phyloP scores from a whole-genome alignment of 2,113 vertebrate genomes.

The Balaeniceps rex region DNA sequence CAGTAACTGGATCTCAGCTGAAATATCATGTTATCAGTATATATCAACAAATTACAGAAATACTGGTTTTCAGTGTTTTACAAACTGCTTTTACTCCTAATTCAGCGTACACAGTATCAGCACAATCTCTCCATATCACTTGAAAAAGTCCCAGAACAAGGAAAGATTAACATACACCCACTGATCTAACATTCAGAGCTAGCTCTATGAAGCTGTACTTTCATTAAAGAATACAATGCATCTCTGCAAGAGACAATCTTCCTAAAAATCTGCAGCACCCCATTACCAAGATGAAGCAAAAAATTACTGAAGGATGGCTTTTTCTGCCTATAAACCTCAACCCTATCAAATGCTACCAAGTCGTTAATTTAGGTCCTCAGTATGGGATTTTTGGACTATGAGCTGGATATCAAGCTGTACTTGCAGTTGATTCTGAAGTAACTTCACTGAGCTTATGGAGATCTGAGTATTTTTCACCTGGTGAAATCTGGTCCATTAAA shows the following conservation, averaged over 20 bases:
- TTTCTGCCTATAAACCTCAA: neutral
- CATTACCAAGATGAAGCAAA: neutral
- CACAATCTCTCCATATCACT: neutral
- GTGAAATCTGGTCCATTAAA: neutral
- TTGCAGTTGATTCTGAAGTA: neutral
- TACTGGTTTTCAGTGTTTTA: neutral
- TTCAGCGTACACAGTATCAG: neutral
- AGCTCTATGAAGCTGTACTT: fast-evolving
- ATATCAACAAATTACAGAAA: neutral
- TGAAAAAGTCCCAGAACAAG: neutral
- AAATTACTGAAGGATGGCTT: neutral
- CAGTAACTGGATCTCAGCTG: neutral
- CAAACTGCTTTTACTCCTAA: neutral
- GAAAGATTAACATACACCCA: neutral
- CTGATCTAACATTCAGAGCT: neutral
- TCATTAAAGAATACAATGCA: neutral
- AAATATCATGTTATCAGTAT: neutral
- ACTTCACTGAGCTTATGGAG: neutral
- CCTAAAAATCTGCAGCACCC: neutral
- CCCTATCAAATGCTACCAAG: neutral
- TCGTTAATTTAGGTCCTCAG: neutral
- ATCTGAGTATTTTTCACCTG: neutral
- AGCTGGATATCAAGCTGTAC: no score
- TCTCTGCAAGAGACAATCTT: neutral
- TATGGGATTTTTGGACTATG: neutral